These are phyloP conservation scores for Rallus limicola DNA, from an alignment of 2,113 vertebrate genomes.

Conservation along the genomic window DNA sequence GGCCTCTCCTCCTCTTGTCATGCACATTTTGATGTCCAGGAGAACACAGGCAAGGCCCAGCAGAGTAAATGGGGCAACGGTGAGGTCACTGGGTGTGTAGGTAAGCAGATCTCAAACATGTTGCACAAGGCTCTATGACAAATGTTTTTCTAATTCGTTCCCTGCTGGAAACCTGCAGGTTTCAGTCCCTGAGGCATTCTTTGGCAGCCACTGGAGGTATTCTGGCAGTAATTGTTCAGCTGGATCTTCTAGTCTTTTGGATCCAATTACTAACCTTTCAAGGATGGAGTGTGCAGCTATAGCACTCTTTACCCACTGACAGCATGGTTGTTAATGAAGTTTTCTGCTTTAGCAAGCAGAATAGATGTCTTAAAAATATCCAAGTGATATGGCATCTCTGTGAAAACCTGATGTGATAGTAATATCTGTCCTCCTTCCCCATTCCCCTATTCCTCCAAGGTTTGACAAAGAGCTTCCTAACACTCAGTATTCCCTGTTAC, in stretches of 20 bases:
- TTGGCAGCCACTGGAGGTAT: slow-evolving; percentile 35
- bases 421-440: not conserved
- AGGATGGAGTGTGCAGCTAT: not conserved
- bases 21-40: not conserved
- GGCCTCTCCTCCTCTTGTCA: not conserved
- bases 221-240: slow-evolving; percentile 26
- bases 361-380: not conserved
- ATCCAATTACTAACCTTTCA: slow-evolving; percentile 9
- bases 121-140: slow-evolving; percentile 37
- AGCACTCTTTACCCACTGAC: not conserved
- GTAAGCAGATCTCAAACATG: not conserved
- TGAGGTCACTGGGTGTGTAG: slow-evolving; percentile 39
- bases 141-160: slow-evolving; percentile 52
- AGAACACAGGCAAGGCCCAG: slow-evolving; percentile 14
- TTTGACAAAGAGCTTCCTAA: not conserved
- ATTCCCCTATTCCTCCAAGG: not conserved
- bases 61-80: not conserved
- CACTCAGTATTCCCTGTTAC: not conserved
- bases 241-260: slow-evolving; percentile 29
- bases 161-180: slow-evolving; percentile 49
- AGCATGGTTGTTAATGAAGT: not conserved
- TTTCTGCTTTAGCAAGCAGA: not conserved
- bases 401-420: not conserved
- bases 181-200: slow-evolving; percentile 18
- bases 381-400: not conserved